Evolutionary conservation across 2,888 invertebrate species (phyloP).

Genomic region (Acleris literana): DNA sequence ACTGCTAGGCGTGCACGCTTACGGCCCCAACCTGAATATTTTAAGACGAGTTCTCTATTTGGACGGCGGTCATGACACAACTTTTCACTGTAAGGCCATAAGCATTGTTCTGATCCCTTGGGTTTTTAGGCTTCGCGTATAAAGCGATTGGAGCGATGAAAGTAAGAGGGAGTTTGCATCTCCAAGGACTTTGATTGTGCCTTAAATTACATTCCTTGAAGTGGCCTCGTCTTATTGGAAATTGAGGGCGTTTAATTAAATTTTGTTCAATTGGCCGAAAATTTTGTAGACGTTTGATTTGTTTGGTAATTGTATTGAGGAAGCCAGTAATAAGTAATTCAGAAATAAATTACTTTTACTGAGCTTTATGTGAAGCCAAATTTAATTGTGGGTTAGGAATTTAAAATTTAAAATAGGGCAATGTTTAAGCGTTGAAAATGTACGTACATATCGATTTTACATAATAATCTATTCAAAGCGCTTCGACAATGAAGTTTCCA

Average conservation of each 20-base stretch:
- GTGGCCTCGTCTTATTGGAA: constrained; percentile 15
- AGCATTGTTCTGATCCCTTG: constrained; percentile 51
- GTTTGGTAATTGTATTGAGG: background rate
- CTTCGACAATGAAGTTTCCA: too few relatives aligned
- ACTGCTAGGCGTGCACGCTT: constrained; percentile 66
- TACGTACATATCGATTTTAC: too few relatives aligned
- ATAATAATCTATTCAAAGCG: too few relatives aligned
- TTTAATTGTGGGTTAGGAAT: too few relatives aligned
- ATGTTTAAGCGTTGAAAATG: too few relatives aligned
- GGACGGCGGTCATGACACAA: constrained; percentile 49
- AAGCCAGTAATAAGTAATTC: too few relatives aligned
- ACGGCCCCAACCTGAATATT: constrained; percentile 68
- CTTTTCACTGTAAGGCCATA: constrained; percentile 44
- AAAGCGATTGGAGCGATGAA: constrained; percentile 49
- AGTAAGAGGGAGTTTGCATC: constrained; percentile 42
- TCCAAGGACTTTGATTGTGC: constrained; percentile 28
- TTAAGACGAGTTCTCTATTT: constrained; percentile 60
- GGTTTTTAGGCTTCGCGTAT: constrained; percentile 58
- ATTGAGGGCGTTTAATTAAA: constrained; percentile 12
- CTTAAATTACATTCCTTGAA: constrained; percentile 30
- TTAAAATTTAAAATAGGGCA: too few relatives aligned
- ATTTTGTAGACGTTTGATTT: constrained; percentile 1
- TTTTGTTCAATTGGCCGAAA: background rate
- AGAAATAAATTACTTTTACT: too few relatives aligned
- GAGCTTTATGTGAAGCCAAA: too few relatives aligned